These are phyloP conservation scores for Phortica okadai DNA, from an alignment of 2,888 invertebrate genomes.

Conservation along the genomic window DNA sequence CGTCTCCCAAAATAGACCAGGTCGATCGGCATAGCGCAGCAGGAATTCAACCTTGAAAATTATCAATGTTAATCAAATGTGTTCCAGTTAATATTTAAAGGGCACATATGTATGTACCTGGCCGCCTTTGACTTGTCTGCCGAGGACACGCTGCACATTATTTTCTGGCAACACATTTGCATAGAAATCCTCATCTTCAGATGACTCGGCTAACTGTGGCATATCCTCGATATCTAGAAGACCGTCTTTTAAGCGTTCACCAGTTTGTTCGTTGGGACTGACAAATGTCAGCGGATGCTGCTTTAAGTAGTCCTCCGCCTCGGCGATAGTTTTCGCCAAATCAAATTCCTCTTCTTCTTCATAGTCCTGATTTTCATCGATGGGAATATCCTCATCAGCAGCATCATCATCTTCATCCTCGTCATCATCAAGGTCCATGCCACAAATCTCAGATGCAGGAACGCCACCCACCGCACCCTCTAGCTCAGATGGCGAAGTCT, in stretches of 20 bases:
- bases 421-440: slow-evolving; percentile 56
- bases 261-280: slow-evolving; percentile 57
- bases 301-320: slow-evolving; percentile 65
- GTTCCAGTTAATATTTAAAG: not conserved
- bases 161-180: slow-evolving; percentile 66
- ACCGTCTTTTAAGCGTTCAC: slow-evolving; percentile 53
- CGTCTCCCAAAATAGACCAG: slow-evolving; percentile 66
- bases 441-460: slow-evolving; percentile 22
- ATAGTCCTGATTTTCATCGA: slow-evolving; percentile 50
- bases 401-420: slow-evolving; percentile 34
- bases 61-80: not conserved
- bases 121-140: slow-evolving; percentile 67
- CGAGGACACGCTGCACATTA: slow-evolving; percentile 66
- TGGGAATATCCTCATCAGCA: slow-evolving; percentile 17
- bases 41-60: slow-evolving; percentile 63
- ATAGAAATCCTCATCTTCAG: slow-evolving; percentile 60
- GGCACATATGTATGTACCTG: slow-evolving; percentile 51
- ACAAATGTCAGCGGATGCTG: slow-evolving; percentile 69
- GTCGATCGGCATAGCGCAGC: slow-evolving; percentile 65
- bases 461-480: slow-evolving; percentile 6
- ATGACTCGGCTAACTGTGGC: slow-evolving; percentile 46
- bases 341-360: slow-evolving; percentile 65
- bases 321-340: slow-evolving; percentile 63
- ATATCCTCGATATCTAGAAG: slow-evolving; percentile 56
- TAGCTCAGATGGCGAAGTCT: slow-evolving; percentile 10